phyloP scores from a whole-genome alignment of 2,113 vertebrate genomes.

The Crotalus viridis region DNA sequence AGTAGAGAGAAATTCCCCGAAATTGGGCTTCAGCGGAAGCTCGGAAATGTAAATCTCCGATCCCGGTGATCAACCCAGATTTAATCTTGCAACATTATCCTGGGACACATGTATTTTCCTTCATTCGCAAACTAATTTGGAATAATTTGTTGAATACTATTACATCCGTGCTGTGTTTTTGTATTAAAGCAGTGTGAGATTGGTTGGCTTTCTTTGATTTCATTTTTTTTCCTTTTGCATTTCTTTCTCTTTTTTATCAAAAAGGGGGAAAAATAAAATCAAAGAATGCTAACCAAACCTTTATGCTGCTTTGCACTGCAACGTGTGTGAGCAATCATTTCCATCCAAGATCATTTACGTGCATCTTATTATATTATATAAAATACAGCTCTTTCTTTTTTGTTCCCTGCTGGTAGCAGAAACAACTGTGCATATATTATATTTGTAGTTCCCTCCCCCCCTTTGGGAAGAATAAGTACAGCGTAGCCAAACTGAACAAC shows the following conservation, averaged over 20 bases:
- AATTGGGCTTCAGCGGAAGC: neutral
- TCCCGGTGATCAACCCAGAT: neutral
- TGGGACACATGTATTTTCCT: neutral
- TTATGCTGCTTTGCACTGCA: neutral
- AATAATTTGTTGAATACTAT: neutral
- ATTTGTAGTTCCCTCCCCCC: neutral
- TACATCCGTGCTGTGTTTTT: neutral
- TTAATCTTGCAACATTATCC: neutral
- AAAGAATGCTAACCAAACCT: neutral
- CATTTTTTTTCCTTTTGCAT: constrained; percentile 31
- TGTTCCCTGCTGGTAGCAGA: constrained; percentile 33
- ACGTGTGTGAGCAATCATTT: constrained; percentile 34
- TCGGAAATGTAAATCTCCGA: neutral
- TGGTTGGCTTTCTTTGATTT: constrained; percentile 28
- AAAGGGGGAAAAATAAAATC: neutral
- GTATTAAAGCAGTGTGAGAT: neutral
- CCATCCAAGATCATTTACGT: neutral
- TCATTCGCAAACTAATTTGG: neutral
- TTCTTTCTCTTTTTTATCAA: constrained; percentile 33
- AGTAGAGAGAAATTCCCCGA: neutral
- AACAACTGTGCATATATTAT: fast-evolving
- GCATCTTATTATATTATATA: constrained; percentile 10
- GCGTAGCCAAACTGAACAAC: neutral
- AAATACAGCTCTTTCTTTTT: neutral
- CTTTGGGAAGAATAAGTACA: neutral